A percentile compares a stretch with the other conserved stretches of the same genome.
Conservation (phyloP, 1,140 invertebrate species). For the Trichogramma pretiosum region DNA sequence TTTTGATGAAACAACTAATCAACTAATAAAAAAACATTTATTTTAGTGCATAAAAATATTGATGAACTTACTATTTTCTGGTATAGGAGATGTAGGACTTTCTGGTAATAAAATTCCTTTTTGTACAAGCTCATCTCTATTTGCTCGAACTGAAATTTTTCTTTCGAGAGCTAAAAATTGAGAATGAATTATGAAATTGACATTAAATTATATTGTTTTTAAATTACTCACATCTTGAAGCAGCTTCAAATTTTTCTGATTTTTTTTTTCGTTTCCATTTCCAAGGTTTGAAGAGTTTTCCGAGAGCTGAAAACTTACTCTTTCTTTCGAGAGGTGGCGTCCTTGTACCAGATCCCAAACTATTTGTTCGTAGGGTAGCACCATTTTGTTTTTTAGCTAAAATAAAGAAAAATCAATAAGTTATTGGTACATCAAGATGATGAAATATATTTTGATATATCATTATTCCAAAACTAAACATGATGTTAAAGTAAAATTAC, state of each 20-base stretch:
- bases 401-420: conserved; percentile 52
- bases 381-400: conserved; percentile 90
- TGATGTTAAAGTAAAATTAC: neutral
- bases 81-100: conserved; percentile 71
- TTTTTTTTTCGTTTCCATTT: conserved; percentile 99
- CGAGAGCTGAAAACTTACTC: conserved; percentile 86
- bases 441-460: neutral
- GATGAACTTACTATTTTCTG: conserved; percentile 62
- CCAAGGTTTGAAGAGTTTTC: conserved; percentile 94
- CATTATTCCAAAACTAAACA: neutral
- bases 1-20: no score
- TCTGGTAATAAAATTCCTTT: conserved; percentile 90
- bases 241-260: conserved; percentile 92
- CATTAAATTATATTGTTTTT: neutral
- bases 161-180: conserved; percentile 84
- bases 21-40: no score
- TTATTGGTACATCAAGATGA: no score
- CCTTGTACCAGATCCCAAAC: conserved; percentile 66
- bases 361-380: conserved; percentile 73
- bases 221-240: conserved; percentile 82
- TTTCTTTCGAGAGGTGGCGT: conserved; percentile 78
- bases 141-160: conserved; percentile 94
- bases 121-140: conserved; percentile 91
- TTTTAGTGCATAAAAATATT: no score
- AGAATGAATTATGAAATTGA: conserved; percentile 9